These are phyloP conservation scores for Craseonycteris thonglongyai DNA, from an alignment of 2,113 vertebrate genomes.

Conservation along the genomic window DNA sequence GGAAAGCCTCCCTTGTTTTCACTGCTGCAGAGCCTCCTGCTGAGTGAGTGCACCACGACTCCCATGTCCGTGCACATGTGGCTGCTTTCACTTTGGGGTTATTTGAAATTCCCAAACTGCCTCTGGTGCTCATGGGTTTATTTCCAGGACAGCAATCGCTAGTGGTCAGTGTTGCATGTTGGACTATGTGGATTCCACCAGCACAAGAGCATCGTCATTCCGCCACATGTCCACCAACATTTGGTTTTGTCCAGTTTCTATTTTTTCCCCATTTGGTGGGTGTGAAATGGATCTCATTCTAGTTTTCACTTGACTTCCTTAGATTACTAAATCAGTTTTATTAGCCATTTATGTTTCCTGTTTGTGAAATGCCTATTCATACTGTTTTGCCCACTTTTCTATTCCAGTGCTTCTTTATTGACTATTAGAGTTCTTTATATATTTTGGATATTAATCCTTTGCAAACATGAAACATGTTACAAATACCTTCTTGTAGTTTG, in stretches of 20 bases:
- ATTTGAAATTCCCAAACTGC: too few relatives aligned
- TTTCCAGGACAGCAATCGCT: not conserved
- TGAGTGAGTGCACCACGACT: too few relatives aligned
- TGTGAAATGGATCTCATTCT: not conserved
- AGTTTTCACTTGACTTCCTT: not conserved
- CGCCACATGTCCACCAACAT: not conserved
- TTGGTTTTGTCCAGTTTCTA: not conserved
- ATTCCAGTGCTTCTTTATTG: not conserved
- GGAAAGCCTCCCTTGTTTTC: rapidly evolving
- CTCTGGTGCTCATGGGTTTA: too few relatives aligned
- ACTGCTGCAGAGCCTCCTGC: not conserved
- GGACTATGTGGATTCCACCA: not conserved
- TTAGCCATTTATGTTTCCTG: not conserved
- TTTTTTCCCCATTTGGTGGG: not conserved
- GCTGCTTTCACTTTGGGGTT: not conserved
- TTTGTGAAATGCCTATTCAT: not conserved
- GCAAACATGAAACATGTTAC: not conserved
- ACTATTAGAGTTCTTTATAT: not conserved
- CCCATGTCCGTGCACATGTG: rapidly evolving
- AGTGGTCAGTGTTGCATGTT: too few relatives aligned
- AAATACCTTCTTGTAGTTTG: not conserved
- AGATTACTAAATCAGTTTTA: not conserved
- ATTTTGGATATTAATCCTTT: not conserved
- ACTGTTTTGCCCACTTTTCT: not conserved
- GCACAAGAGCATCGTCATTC: rapidly evolving